Evolutionary conservation across 1,140 invertebrate genomes (phyloP), one percentile per base, ranked within the genome.

Genomic region (Macrocentrus cingulum): DNA sequence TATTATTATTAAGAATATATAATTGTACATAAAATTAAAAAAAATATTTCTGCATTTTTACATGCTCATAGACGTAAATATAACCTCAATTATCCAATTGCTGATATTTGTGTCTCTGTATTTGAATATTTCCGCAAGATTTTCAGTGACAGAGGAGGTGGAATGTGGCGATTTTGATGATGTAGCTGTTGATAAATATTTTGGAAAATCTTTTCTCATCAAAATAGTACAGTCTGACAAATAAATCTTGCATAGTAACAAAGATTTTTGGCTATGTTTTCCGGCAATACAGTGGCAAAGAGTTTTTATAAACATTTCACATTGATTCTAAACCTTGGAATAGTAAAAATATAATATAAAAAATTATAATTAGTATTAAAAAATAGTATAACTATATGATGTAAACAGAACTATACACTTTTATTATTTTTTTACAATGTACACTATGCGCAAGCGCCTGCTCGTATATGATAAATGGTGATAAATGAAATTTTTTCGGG

Each of bases 81-180:
- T 70, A 55, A 81, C 80, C 72, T 82, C 81, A 23, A 81, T 63
- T 48, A 82, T 75, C 81, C 81, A 82, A 59, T 75, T 81, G 61
- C 77, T 81, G 18, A 78, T 70, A 32, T 75, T 70, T 9, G 65
- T 76, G 13, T 76, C 66, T 64, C 72, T 78, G 46, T 74, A 76
- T 34, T 66, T 63, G 25, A 81, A 72, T 48, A 81, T 70, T 62
- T 80, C 73, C 46, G 69, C 63, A 18, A 81, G 55, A 36, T 77
- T 60, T 34, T 72, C 57, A 1, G 69, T 56, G n/a, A 74, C 52
- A 3, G 54, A 45, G 18, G 4, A 22, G 41, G 34, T 18, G 20
- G 4, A 23, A n/a, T n/a, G n/a, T 34, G 36, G 11, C 8, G 9
- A 7, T 32, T 32, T 48, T 48, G 13, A n/a, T 1, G 2, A n/a